Evolutionary conservation across 2,888 invertebrate species (phyloP).

Genomic region (Automeris io): DNA sequence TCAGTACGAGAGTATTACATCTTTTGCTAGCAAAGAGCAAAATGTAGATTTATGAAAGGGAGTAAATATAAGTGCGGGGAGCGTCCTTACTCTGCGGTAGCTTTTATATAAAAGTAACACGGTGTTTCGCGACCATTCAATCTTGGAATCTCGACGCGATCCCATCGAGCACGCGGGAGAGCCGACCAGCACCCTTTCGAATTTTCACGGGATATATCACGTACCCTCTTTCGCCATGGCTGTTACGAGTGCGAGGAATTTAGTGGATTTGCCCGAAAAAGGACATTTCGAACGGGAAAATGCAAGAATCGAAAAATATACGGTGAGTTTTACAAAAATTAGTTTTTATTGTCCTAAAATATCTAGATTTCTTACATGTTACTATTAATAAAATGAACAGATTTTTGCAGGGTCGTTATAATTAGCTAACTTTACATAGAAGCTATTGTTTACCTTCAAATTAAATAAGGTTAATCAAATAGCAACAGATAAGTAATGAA

Average conservation of each 20-base stretch:
- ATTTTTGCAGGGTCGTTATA: not conserved
- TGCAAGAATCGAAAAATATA: slow-evolving; percentile 64
- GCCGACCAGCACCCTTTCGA: slow-evolving; percentile 36
- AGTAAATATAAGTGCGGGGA: slow-evolving; percentile 54
- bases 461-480: not conserved
- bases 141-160: slow-evolving; percentile 66
- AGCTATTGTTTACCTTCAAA: not conserved
- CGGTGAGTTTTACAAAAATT: slow-evolving; percentile 51
- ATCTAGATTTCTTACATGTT: too few relatives aligned
- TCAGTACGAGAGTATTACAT: slow-evolving; percentile 12
- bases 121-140: slow-evolving; percentile 66
- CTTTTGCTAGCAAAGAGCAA: slow-evolving; percentile 19
- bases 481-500: not conserved
- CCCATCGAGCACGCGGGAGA: slow-evolving; percentile 57
- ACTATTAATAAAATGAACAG: slow-evolving; percentile 6
- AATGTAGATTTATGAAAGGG: slow-evolving; percentile 47
- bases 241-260: slow-evolving; percentile 59
- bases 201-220: slow-evolving; percentile 57
- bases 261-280: slow-evolving; percentile 62
- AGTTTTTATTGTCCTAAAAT: too few relatives aligned
- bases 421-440: not conserved
- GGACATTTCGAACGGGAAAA: slow-evolving; percentile 61
- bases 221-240: slow-evolving; percentile 56
- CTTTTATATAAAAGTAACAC: slow-evolving; percentile 69
- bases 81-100: slow-evolving; percentile 36